Conservation (phyloP, 2,797 vertebrate genomes). For the Sebastes vulpes region DNA sequence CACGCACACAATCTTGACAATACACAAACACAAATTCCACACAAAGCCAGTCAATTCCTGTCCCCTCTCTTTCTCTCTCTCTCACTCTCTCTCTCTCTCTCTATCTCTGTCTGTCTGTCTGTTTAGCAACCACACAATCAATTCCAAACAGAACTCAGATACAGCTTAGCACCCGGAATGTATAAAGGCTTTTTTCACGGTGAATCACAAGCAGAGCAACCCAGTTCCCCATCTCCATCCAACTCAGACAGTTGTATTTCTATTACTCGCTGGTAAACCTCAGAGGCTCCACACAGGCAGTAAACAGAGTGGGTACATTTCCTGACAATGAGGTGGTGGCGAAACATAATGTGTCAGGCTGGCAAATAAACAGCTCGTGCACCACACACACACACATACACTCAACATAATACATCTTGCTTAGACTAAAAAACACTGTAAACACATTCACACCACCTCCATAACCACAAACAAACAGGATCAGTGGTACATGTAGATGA, state of each 20-base stretch:
- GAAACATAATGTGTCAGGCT: conserved; percentile 72
- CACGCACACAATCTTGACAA: conserved; percentile 51
- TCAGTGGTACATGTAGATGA: conserved; percentile 61
- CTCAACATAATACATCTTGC: conserved; percentile 33
- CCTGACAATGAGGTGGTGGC: conserved; percentile 74
- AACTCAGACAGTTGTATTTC: conserved; percentile 77
- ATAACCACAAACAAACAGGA: conserved; percentile 54
- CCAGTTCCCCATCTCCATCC: conserved; percentile 69
- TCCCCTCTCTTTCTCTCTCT: conserved; percentile 20
- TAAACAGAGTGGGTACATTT: conserved; percentile 75
- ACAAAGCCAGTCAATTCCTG: conserved; percentile 72
- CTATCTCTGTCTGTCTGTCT: conserved; percentile 61
- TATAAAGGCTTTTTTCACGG: conserved; percentile 65
- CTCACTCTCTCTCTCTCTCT: not conserved
- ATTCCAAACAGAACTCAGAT: conserved; percentile 79
- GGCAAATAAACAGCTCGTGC: conserved; percentile 62
- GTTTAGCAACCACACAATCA: conserved; percentile 81
- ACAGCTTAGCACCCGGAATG: conserved; percentile 73
- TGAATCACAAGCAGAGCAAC: conserved; percentile 72
- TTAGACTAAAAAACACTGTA: conserved; percentile 45
- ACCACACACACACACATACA: not conserved
- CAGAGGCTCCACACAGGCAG: conserved; percentile 63
- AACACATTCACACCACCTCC: conserved; percentile 54
- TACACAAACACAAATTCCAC: conserved; percentile 72
- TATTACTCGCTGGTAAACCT: conserved; percentile 73